Percentiles rank a stretch among this genome's conserved stretches.
Conservation (phyloP, 2,113 vertebrate species). For the Calidris pygmaea region DNA sequence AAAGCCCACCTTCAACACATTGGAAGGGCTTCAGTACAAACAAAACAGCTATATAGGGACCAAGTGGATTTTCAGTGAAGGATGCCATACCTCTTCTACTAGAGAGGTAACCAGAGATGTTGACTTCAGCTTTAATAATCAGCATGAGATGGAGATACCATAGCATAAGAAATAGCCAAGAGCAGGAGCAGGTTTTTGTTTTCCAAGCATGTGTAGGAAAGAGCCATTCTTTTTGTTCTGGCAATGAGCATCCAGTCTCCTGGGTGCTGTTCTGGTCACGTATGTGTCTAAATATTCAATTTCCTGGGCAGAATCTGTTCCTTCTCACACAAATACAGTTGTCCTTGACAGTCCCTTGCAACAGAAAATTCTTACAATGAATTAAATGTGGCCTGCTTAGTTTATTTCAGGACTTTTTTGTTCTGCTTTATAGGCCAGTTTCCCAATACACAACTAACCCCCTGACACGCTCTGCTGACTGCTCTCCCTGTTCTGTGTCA, state of each 20-base stretch:
- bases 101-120: neutral
- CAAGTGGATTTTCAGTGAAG: neutral
- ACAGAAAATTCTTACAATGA: neutral
- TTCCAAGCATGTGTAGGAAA: neutral
- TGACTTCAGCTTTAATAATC: neutral
- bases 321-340: neutral
- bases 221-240: neutral
- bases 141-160: neutral
- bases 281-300: neutral
- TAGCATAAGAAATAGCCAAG: neutral
- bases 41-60: neutral
- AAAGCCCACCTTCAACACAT: neutral
- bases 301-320: neutral
- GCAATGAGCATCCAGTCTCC: neutral
- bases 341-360: neutral
- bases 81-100: neutral
- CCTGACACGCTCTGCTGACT: neutral
- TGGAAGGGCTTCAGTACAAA: neutral
- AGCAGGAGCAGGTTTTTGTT: neutral
- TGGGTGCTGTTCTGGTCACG: neutral
- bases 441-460: neutral
- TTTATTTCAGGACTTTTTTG: neutral
- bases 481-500: neutral
- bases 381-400: neutral
- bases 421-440: neutral